phyloP scores from a whole-genome alignment of 64 coral and sea anemone species.

The Acropora yongei region DNA sequence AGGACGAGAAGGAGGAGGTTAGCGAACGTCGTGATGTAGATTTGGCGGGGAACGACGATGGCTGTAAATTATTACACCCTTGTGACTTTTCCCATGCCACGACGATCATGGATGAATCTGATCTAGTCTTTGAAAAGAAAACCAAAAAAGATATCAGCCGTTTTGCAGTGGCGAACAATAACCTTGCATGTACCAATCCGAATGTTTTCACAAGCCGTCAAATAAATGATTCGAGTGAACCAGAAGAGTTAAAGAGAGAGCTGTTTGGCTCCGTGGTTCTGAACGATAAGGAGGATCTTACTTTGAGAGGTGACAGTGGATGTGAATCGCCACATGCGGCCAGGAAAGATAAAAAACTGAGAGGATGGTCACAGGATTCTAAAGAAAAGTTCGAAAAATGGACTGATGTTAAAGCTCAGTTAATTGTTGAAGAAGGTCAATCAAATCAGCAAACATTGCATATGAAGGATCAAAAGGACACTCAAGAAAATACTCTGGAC shows the following conservation, averaged over 20 bases:
- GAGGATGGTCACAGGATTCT: not conserved
- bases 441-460: not conserved
- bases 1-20: not conserved
- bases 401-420: not conserved
- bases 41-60: not conserved
- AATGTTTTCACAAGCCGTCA: not conserved
- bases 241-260: not conserved
- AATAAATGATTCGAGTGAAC: not conserved
- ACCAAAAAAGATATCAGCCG: not conserved
- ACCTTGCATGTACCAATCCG: not conserved
- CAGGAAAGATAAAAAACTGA: not conserved
- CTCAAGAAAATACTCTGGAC: not conserved
- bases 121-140: not conserved
- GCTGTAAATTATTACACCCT: not conserved
- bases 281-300: not conserved
- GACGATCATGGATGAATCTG: not conserved
- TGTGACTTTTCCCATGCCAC: not conserved
- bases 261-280: not conserved
- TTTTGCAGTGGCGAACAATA: not conserved
- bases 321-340: not conserved
- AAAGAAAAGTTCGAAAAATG: not conserved
- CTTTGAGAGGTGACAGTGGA: not conserved
- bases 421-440: not conserved
- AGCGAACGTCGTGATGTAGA: not conserved
- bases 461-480: not conserved